Evolutionary conservation across 2,113 vertebrate species (phyloP), one percentile per base, ranked within the genome.

Genomic region (Origma solitaria): DNA sequence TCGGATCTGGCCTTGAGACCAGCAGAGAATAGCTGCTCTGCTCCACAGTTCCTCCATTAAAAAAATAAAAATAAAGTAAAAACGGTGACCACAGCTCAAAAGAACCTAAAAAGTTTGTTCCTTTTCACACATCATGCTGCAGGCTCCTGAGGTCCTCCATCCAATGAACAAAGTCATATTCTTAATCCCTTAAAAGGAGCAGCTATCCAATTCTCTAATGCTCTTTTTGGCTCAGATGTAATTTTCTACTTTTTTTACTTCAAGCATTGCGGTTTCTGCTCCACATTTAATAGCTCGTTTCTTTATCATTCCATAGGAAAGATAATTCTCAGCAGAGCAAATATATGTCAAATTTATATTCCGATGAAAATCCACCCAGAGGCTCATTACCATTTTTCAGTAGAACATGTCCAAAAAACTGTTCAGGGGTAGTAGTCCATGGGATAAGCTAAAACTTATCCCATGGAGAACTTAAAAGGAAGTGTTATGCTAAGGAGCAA

Each of bases 1-100:
- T 42, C 0, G 0, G 0, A 40, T 53, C 37, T 3, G 0, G 35
- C 47, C 56, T 42, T 25, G 14, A 64, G n/a, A 72, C 19, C 33
- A 56, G 53, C 62, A 92, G n/a, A 61, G 18, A 83, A 47, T 10
- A 75, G 33, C 0, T 58, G 19, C 25, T 84, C 16, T 19, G 30
- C 27, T 86, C 47, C 51, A 66, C 38, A 72, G 40, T 14, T 69
- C 38, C 69, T 51, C 51, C 40, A 44, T 2, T 56, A 22, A 33
- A 50, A 65, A 31, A 49, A 28, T 2, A 16, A 23, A 49, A 47
- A 16, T 13, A 7, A 14, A 65, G 8, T 50, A 33, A 73, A 82
- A 82, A 30, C 2, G 2, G 23, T 28, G 22, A 58, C 31, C 42
- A 49, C 13, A 53, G 58, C 42, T 58, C 33, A 53, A 70, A 57